Evolutionary conservation across 2,888 invertebrate genomes (phyloP).

Genomic region (Andrena hattorfiana): DNA sequence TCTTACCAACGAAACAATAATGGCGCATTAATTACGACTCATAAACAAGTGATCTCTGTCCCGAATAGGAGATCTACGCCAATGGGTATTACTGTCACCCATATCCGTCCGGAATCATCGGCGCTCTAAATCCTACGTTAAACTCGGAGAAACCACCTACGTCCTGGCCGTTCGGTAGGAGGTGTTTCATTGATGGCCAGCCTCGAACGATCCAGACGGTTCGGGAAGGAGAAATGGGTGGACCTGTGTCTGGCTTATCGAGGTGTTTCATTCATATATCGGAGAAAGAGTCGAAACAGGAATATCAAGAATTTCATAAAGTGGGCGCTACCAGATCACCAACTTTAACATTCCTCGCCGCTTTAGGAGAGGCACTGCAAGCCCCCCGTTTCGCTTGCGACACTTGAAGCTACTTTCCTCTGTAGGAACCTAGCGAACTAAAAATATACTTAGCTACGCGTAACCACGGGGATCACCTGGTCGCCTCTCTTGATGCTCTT

Average conservation of each 20-base stretch:
- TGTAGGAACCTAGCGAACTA: conserved; percentile 2
- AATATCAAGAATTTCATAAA: conserved; percentile 68
- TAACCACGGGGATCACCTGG: conserved; percentile 73
- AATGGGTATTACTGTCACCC: conserved; percentile 49
- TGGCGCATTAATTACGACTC: background rate
- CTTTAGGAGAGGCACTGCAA: conserved; percentile 54
- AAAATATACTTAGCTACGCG: background rate
- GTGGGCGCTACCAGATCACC: conserved; percentile 64
- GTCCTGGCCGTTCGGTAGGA: conserved; percentile 62
- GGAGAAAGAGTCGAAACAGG: conserved; percentile 66
- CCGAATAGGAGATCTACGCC: conserved; percentile 37
- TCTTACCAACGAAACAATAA: background rate
- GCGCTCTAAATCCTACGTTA: conserved; percentile 71
- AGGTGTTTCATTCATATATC: conserved; percentile 70
- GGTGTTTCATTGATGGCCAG: conserved; percentile 73
- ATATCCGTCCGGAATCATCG: conserved; percentile 46
- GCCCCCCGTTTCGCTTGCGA: conserved; percentile 25
- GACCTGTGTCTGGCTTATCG: conserved; percentile 26
- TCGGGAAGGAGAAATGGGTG: conserved; percentile 43
- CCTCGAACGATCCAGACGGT: conserved; percentile 55
- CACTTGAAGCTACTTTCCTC: conserved; percentile 9
- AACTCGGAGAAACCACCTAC: conserved; percentile 66
- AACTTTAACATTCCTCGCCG: conserved; percentile 44
- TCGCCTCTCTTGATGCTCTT: conserved; percentile 89
- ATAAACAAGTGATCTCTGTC: background rate